Evolutionary conservation across 2,888 invertebrate genomes (phyloP).

Genomic region (Protonemura montana): DNA sequence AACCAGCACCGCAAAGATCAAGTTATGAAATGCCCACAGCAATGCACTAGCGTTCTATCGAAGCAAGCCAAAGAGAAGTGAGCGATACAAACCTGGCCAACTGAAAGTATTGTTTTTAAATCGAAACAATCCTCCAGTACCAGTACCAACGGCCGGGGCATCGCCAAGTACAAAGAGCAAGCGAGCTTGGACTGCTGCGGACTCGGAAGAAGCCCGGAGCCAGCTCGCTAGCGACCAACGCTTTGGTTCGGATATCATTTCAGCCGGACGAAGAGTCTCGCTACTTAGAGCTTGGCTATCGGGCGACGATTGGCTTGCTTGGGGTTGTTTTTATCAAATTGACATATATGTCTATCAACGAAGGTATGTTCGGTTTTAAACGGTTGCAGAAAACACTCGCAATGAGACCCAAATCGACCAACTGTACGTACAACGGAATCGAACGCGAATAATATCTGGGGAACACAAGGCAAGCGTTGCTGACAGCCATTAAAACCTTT

Average conservation of each 20-base stretch:
- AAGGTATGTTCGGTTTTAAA: too few relatives aligned
- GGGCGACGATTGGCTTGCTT: not conserved
- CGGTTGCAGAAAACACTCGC: too few relatives aligned
- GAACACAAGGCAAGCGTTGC: too few relatives aligned
- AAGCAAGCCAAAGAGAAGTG: slow-evolving; percentile 14
- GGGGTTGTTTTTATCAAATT: not conserved
- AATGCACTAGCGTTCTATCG: not conserved
- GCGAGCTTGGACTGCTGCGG: not conserved
- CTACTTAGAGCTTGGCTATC: not conserved
- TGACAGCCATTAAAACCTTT: too few relatives aligned
- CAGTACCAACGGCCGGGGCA: slow-evolving; percentile 21
- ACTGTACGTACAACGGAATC: too few relatives aligned
- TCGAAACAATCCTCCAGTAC: slow-evolving; percentile 33
- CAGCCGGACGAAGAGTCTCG: too few relatives aligned
- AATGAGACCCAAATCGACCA: too few relatives aligned
- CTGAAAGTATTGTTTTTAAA: slow-evolving; percentile 19
- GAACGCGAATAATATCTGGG: too few relatives aligned
- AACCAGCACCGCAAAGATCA: not conserved
- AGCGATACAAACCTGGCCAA: slow-evolving; percentile 41
- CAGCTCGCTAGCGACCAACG: not conserved
- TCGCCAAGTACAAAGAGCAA: slow-evolving; percentile 22
- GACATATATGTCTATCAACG: too few relatives aligned
- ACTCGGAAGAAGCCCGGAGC: not conserved
- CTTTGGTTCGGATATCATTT: not conserved
- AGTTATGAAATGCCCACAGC: not conserved